phyloP scores from a whole-genome alignment of 2,113 vertebrate genomes.

The Paramormyrops kingsleyae region DNA sequence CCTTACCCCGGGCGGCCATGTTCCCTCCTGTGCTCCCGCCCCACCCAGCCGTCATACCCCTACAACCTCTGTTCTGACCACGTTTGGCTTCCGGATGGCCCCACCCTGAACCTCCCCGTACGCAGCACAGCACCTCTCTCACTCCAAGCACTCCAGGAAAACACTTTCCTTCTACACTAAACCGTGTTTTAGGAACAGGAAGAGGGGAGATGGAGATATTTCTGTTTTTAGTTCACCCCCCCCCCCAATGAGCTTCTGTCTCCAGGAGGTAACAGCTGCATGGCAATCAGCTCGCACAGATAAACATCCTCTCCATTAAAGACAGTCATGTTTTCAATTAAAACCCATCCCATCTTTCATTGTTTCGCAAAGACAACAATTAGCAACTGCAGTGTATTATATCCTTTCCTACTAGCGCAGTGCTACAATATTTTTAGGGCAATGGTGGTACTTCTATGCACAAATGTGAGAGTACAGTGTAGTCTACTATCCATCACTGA shows the following conservation, averaged over 20 bases:
- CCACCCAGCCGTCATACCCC: slow-evolving; percentile 63
- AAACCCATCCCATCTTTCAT: not conserved
- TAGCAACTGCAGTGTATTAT: not conserved
- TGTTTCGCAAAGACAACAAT: not conserved
- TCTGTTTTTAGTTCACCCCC: not conserved
- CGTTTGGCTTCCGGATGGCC: not conserved
- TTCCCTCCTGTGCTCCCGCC: slow-evolving; percentile 67
- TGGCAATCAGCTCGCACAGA: not conserved
- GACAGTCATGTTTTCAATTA: not conserved
- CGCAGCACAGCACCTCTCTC: not conserved
- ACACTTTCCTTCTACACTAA: not conserved
- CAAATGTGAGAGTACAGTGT: not conserved
- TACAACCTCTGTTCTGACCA: slow-evolving; percentile 72
- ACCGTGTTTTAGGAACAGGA: not conserved
- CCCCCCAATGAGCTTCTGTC: not conserved
- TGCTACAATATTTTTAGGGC: not conserved
- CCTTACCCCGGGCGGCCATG: slow-evolving; percentile 56
- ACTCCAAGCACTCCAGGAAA: not conserved
- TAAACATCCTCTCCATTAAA: not conserved
- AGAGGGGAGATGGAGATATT: not conserved
- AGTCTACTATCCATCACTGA: not conserved
- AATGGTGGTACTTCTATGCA: not conserved
- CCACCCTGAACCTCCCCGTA: not conserved
- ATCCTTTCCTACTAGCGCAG: not conserved
- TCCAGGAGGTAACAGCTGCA: not conserved